Percentiles rank a stretch among this genome's conserved stretches.
Evolutionary conservation across 1,140 invertebrate genomes (phyloP).

Genomic region (Pteromalus puparum): DNA sequence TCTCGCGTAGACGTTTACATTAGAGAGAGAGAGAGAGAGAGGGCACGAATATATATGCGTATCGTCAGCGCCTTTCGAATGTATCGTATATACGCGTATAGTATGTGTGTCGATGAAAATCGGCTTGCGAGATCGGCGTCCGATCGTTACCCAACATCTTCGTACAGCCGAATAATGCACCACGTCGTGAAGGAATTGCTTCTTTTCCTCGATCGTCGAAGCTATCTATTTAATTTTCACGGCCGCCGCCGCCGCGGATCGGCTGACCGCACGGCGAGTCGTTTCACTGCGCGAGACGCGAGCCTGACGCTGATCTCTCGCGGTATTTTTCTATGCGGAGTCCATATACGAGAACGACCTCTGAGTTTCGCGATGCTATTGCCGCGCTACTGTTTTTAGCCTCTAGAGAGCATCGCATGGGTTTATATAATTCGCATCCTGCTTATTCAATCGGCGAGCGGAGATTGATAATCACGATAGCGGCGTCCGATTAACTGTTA

Average conservation of each 20-base stretch:
- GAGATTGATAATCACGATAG: background rate
- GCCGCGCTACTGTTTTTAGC: no score
- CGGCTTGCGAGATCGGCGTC: background rate
- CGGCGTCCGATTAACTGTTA: background rate
- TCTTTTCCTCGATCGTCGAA: no score
- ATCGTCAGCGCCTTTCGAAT: conserved; percentile 28
- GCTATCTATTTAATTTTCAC: background rate
- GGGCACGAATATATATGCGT: background rate
- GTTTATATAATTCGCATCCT: no score
- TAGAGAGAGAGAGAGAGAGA: background rate
- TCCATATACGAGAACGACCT: no score
- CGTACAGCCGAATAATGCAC: background rate
- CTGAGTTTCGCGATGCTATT: no score
- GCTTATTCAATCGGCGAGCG: background rate
- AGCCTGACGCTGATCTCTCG: background rate
- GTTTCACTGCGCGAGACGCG: conserved; percentile 31
- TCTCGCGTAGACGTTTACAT: background rate
- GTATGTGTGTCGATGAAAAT: background rate
- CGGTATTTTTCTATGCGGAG: background rate
- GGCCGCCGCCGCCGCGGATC: background rate
- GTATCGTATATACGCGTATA: no score
- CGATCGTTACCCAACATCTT: background rate
- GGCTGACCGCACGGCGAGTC: conserved; percentile 51
- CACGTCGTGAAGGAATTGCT: no score
- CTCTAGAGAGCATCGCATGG: no score